phyloP scores from a whole-genome alignment of 2,113 vertebrate species.

The Phodopus roborovskii region DNA sequence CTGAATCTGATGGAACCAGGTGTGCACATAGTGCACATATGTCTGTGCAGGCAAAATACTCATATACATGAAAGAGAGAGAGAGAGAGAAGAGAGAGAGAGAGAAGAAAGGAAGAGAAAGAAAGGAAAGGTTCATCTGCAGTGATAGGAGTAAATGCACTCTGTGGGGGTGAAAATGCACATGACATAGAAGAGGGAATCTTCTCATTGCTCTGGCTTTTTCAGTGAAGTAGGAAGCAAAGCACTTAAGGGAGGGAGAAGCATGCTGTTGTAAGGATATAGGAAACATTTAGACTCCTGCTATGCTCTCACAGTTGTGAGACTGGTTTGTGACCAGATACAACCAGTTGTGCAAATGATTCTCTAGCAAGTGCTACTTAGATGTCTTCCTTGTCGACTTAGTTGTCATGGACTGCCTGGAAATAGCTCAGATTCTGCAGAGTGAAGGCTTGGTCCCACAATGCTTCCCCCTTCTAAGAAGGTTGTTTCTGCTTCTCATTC shows the following conservation, averaged over 20 bases:
- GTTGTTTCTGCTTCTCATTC: neutral
- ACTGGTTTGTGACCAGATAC: neutral
- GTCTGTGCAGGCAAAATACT: neutral
- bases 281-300: neutral
- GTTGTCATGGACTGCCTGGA: neutral
- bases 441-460: neutral
- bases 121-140: neutral
- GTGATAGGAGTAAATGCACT: neutral
- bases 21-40: neutral
- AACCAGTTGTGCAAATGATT: neutral
- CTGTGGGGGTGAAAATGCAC: neutral
- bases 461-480: neutral
- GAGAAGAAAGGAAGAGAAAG: neutral
- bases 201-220: neutral
- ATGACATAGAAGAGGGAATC: neutral
- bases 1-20: neutral
- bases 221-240: constrained; percentile 22
- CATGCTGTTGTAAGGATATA: neutral
- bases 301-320: neutral
- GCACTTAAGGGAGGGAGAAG: neutral
- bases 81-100: neutral
- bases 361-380: neutral
- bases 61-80: neutral
- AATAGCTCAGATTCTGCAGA: neutral
- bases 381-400: neutral